A percentile compares a stretch with the other conserved stretches of the same genome.
Evolutionary conservation across 1,140 invertebrate genomes (phyloP).

Genomic region (Pseudomyrmex gracilis): DNA sequence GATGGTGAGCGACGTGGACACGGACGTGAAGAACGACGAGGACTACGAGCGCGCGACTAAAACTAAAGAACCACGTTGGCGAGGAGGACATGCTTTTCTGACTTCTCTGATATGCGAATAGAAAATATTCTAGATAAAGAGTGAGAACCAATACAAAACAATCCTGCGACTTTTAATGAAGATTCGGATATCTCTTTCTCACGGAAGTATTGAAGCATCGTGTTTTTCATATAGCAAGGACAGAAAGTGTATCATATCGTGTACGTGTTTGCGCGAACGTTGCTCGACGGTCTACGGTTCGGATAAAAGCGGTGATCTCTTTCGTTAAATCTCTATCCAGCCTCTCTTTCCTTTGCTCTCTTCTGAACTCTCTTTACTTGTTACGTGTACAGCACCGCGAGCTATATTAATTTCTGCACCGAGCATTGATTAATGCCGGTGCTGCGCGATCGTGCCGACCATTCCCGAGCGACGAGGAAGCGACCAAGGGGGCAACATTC

Average conservation of each 20-base stretch:
- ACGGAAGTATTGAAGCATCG: constrained; percentile 62
- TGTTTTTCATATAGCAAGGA: constrained; percentile 55
- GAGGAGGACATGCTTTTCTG: constrained; percentile 18
- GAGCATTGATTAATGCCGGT: constrained; percentile 72
- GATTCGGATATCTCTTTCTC: constrained; percentile 63
- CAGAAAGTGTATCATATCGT: constrained; percentile 41
- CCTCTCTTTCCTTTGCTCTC: constrained; percentile 4
- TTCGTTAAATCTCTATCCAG: constrained; percentile 32
- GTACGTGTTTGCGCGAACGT: constrained; percentile 49
- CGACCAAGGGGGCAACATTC: not conserved
- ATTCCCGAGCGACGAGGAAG: constrained; percentile 23
- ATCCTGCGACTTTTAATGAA: constrained; percentile 64
- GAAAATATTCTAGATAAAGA: constrained; percentile 60
- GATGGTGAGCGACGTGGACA: constrained; percentile 36
- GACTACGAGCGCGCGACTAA: constrained; percentile 34
- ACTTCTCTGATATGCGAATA: constrained; percentile 16
- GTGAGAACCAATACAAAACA: not conserved
- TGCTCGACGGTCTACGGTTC: constrained; percentile 65
- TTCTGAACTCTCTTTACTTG: constrained; percentile 10
- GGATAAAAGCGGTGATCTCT: constrained; percentile 25
- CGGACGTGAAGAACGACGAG: constrained; percentile 32
- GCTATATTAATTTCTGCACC: constrained; percentile 73
- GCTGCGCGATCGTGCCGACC: constrained; percentile 57
- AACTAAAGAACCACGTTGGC: constrained; percentile 28
- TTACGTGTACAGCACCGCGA: constrained; percentile 45